Evolutionary conservation across 2,888 invertebrate genomes (phyloP).

Genomic region (Deladenus siricidicola): DNA sequence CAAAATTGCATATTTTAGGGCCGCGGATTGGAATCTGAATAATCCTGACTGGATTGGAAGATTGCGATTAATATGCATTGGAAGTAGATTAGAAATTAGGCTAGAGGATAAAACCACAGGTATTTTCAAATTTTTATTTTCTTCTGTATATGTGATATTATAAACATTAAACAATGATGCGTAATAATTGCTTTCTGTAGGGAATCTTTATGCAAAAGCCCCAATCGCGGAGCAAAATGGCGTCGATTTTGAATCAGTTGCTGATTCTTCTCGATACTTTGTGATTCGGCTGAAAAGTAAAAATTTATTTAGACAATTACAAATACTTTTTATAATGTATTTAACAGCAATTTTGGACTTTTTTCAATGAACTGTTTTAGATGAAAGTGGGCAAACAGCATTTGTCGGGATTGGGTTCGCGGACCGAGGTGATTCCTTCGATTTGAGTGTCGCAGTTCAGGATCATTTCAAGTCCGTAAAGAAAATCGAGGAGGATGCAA

Average conservation of each 20-base stretch:
- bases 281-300: conserved; percentile 36
- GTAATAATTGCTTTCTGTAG: too few species aligned
- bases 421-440: conserved; percentile 95
- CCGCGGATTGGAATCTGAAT: conserved; percentile 96
- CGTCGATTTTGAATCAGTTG: conserved; percentile 84
- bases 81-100: conserved; percentile 76
- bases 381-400: conserved; percentile 61
- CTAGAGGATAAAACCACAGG: conserved; percentile 88
- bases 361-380: too few species aligned
- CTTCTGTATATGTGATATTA: too few species aligned
- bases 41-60: conserved; percentile 98
- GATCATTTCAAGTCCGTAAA: conserved; percentile 47
- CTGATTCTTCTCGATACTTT: conserved; percentile 66
- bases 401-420: conserved; percentile 95
- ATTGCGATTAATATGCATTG: conserved; percentile 81
- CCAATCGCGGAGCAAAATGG: conserved; percentile 93
- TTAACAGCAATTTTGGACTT: not conserved
- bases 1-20: conserved; percentile 65
- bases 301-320: not conserved
- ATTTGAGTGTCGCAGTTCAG: conserved; percentile 88
- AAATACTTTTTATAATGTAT: not conserved
- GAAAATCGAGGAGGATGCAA: conserved; percentile 1
- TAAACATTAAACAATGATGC: too few species aligned
- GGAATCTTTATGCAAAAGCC: conserved; percentile 84
- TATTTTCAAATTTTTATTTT: too few species aligned